A percentile compares a stretch with the other conserved stretches of the same genome.
These are phyloP conservation scores for Rhagoletis pomonella DNA, from an alignment of 1,140 invertebrate species.

Conservation along the genomic window DNA sequence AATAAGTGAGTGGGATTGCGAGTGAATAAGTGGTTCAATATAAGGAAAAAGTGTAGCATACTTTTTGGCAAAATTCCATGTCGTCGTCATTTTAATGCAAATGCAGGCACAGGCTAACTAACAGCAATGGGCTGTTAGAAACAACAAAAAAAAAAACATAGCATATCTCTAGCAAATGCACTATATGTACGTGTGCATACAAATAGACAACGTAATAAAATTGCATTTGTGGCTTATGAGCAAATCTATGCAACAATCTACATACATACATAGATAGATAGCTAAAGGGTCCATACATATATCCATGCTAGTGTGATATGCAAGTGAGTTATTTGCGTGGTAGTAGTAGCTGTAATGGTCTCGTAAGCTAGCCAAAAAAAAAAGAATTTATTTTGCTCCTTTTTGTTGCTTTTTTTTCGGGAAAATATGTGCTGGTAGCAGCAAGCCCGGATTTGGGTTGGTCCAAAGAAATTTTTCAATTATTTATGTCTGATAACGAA, in stretches of 20 bases:
- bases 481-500: constrained; percentile 47
- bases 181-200: neutral
- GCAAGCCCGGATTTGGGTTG: constrained; percentile 17
- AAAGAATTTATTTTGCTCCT: neutral
- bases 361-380: constrained; percentile 8
- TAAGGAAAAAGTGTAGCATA: constrained; percentile 20
- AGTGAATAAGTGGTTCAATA: constrained; percentile 3
- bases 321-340: neutral
- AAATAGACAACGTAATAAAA: constrained; percentile 20
- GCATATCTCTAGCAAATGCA: neutral
- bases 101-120: neutral
- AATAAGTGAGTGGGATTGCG: neutral
- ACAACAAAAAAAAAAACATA: neutral
- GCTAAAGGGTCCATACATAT: neutral
- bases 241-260: constrained; percentile 11
- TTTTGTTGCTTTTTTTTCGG: too few species aligned
- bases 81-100: constrained; percentile 37
- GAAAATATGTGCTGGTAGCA: neutral
- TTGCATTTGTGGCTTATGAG: constrained; percentile 26
- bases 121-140: neutral
- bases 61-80: constrained; percentile 43
- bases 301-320: neutral
- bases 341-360: neutral
- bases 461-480: constrained; percentile 38
- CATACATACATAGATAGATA: neutral